These are phyloP conservation scores for Dynastes hyllus DNA, from an alignment of 2,888 invertebrate species.

Conservation along the genomic window DNA sequence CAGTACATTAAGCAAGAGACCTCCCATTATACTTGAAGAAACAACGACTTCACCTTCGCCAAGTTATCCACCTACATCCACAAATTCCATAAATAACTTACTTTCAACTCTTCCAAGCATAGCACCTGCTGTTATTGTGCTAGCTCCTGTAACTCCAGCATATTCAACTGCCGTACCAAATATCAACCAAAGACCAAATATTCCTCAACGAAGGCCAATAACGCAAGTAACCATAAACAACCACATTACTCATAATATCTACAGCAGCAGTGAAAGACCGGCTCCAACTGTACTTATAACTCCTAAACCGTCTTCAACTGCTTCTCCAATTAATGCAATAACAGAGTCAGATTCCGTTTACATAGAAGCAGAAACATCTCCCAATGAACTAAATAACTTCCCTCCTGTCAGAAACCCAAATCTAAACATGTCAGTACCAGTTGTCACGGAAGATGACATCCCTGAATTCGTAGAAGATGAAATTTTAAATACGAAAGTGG, in stretches of 20 bases:
- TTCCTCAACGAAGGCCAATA: constrained; percentile 70
- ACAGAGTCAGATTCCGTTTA: constrained; percentile 61
- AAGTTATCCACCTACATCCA: constrained; percentile 55
- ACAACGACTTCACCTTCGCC: constrained; percentile 56
- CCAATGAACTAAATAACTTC: constrained; percentile 84
- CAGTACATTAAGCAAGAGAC: constrained; percentile 61
- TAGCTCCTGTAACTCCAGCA: constrained; percentile 70
- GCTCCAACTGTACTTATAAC: constrained; percentile 80
- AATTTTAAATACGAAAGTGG: constrained; percentile 85
- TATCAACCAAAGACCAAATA: constrained; percentile 62
- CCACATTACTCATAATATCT: constrained; percentile 76
- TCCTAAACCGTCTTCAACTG: constrained; percentile 76
- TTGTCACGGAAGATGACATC: constrained; percentile 78
- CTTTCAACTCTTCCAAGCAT: constrained; percentile 67
- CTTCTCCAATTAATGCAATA: constrained; percentile 60
- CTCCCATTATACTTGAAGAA: constrained; percentile 59
- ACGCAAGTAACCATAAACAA: constrained; percentile 76
- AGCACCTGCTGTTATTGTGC: constrained; percentile 77
- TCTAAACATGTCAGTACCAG: constrained; percentile 80
- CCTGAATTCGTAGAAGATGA: constrained; percentile 86
- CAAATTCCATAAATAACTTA: constrained; percentile 51
- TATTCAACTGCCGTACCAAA: constrained; percentile 50
- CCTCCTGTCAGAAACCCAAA: constrained; percentile 91
- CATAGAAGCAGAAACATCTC: constrained; percentile 76
- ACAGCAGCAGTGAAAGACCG: constrained; percentile 73